Conservation (phyloP, 30 jellyfish, hydroid and myxozoan genomes). For the Clytia hemisphaerica region DNA sequence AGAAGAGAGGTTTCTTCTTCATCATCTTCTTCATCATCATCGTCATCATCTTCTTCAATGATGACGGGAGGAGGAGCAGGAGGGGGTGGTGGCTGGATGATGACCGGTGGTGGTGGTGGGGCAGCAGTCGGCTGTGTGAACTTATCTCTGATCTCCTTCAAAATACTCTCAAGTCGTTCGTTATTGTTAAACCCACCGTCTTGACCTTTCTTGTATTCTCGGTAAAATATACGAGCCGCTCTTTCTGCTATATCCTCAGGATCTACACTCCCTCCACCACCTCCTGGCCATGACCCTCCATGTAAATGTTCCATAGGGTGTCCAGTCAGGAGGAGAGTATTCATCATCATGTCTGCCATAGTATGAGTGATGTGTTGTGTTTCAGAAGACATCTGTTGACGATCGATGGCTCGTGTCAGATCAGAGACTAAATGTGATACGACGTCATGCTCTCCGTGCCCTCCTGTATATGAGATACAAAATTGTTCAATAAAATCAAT, state of each 20-base stretch:
- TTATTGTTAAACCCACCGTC: neutral
- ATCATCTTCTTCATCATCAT: no score
- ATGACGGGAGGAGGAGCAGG: no score
- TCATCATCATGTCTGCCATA: slow-evolving; percentile 76
- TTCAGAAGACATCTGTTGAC: slow-evolving; percentile 83
- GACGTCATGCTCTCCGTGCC: no score
- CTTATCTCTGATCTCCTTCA: neutral
- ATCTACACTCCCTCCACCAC: neutral
- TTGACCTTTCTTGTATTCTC: neutral
- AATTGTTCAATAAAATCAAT: no score
- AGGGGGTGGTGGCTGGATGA: no score
- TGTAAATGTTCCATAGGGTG: slow-evolving; percentile 9
- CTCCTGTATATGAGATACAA: no score
- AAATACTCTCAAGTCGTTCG: neutral
- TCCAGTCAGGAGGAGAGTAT: slow-evolving; percentile 55
- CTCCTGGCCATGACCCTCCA: no score
- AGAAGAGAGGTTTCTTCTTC: no score
- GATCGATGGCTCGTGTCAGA: slow-evolving; percentile 76
- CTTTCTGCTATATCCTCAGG: neutral
- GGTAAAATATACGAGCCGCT: neutral
- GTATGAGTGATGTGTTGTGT: slow-evolving; percentile 67
- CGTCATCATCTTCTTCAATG: neutral
- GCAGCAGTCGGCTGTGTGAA: neutral
- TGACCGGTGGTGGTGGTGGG: slow-evolving; percentile 20
- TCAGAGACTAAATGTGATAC: slow-evolving; percentile 75